Conservation (phyloP, 2,888 invertebrate genomes). For the Dynastes tityus region DNA sequence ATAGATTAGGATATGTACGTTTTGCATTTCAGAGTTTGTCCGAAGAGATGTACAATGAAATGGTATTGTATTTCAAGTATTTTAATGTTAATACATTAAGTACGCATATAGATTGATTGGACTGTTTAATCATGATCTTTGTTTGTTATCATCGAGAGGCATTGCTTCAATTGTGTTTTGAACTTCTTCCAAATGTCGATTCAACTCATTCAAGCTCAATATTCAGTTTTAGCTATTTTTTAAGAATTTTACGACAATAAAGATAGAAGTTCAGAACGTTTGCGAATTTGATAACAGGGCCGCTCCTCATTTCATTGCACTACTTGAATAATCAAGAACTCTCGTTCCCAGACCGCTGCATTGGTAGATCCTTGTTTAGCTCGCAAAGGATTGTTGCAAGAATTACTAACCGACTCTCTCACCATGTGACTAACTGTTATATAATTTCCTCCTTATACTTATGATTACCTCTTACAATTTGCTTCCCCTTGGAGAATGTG, state of each 20-base stretch:
- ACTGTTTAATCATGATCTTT: slow-evolving; percentile 56
- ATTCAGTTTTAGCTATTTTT: background rate
- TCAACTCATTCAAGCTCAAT: background rate
- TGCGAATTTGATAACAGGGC: slow-evolving; percentile 47
- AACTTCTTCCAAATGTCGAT: slow-evolving; percentile 30
- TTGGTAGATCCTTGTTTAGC: slow-evolving; percentile 26
- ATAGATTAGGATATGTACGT: slow-evolving; percentile 52
- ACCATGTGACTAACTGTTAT: slow-evolving; percentile 9
- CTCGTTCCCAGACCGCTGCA: slow-evolving; percentile 15
- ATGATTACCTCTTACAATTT: background rate
- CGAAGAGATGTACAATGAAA: slow-evolving; percentile 88
- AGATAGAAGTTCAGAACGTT: slow-evolving; percentile 38
- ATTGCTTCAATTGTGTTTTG: slow-evolving; percentile 48
- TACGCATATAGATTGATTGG: slow-evolving; percentile 55
- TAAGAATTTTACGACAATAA: background rate
- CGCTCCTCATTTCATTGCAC: slow-evolving; percentile 50
- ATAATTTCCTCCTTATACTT: background rate
- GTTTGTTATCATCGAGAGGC: slow-evolving; percentile 48
- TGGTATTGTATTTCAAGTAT: slow-evolving; percentile 77
- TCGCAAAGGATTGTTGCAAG: slow-evolving; percentile 15
- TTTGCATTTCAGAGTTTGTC: slow-evolving; percentile 87
- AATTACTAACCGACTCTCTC: slow-evolving; percentile 10
- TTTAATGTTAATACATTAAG: slow-evolving; percentile 59
- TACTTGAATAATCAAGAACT: slow-evolving; percentile 27
- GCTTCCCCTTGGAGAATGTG: background rate